Evolutionary conservation across 1,140 invertebrate genomes (phyloP).

Genomic region (Euglossa dilemma): DNA sequence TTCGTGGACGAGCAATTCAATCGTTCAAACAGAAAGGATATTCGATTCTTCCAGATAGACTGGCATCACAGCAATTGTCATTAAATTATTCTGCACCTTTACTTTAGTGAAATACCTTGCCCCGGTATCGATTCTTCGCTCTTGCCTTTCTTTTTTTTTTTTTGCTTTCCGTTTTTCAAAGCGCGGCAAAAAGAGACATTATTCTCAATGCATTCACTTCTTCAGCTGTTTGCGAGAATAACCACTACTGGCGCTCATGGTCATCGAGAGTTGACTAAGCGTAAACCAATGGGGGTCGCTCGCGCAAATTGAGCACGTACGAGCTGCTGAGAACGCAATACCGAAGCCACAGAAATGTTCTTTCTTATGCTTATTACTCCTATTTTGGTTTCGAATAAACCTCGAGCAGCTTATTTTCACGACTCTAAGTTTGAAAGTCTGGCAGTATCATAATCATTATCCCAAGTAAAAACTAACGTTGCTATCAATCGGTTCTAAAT

Average conservation of each 20-base stretch:
- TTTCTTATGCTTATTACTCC: slow-evolving; percentile 31
- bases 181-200: slow-evolving; percentile 39
- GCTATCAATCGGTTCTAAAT: too few species aligned
- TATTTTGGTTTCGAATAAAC: slow-evolving; percentile 29
- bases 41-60: slow-evolving; percentile 21
- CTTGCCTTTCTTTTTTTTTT: too few species aligned
- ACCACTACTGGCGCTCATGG: slow-evolving; percentile 37
- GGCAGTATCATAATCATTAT: not conserved
- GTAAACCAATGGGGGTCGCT: slow-evolving; percentile 48
- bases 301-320: slow-evolving; percentile 51
- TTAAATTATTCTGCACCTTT: slow-evolving; percentile 41
- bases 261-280: slow-evolving; percentile 46
- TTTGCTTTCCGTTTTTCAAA: slow-evolving; percentile 16
- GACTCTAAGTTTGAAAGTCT: not conserved
- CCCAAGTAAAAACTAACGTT: too few species aligned
- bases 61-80: slow-evolving; percentile 13
- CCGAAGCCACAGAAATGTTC: slow-evolving; percentile 11
- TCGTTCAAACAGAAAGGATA: slow-evolving; percentile 3
- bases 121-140: not conserved
- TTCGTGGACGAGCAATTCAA: not conserved
- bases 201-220: slow-evolving; percentile 32
- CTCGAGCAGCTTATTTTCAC: not conserved
- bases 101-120: not conserved
- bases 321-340: slow-evolving; percentile 46
- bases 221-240: slow-evolving; percentile 21